Base-by-base conservation (phyloP, 2,113 vertebrate genomes). In the Corythoichthys intestinalis region DNA sequence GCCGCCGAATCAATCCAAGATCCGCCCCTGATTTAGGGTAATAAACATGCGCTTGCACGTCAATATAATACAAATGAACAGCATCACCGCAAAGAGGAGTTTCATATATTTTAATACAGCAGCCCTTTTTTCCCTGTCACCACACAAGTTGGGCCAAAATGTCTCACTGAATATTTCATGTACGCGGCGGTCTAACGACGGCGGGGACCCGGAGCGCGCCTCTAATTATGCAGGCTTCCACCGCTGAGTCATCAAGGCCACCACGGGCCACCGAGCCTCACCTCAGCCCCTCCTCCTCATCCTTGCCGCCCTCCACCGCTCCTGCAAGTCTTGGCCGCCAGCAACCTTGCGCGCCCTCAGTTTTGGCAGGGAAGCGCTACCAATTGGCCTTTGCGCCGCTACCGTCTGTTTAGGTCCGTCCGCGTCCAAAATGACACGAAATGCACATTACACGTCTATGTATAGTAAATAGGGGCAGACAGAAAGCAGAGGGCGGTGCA, bases 131-230 rank as follows among this genome's bases (percentile, higher is more conserved):
- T 65, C 69, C 78, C 65, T 54, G 66, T 73, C 78, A 67, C 60
- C 35, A 8, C 48, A 48, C 69, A 64, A 52, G 57, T 64, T 58
- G 57, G 66, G 58, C 78, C 77, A 76, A 87, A 86, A 88, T 79
- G 84, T 86, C 88, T 88, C 84, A 75, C 66, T 87, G 83, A 76
- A 86, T 86, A 86, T 87, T 83, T 72, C 81, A 82, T 77, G 73
- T 67, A 77, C 59, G 73, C 71, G 60, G 58, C 77, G 28, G 68
- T 82, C 80, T 82, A 85, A 85, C 73, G 75, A 82, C 73, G 79
- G 75, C 81, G 72, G 69, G 46, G 75, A 78, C 83, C 81, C 71
- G 46, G 73, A 83, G 71, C 64, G 2, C 37, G 48, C n/a, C 76
- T 83, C 71, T 75, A 77, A 85, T 87, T 85, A 85, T 81, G 67